These are phyloP conservation scores for Polypterus bichir DNA, from an alignment of 2,113 vertebrate genomes.

Conservation along the genomic window DNA sequence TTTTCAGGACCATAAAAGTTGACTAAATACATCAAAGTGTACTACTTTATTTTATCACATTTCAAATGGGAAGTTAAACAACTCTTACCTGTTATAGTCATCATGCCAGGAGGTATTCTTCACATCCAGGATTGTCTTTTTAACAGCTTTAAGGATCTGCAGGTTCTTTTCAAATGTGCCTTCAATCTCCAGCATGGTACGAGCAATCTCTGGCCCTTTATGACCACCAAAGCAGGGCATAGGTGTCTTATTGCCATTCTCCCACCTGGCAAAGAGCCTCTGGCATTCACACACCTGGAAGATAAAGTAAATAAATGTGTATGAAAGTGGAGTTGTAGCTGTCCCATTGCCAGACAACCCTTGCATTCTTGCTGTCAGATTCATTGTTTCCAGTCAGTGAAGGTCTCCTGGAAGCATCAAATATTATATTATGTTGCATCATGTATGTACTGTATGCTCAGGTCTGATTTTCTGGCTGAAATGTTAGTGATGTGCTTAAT, in stretches of 20 bases:
- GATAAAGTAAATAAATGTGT: slow-evolving; percentile 11
- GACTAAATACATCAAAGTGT: too few species aligned
- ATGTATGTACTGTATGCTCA: too few species aligned
- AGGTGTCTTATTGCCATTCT: slow-evolving; percentile 41
- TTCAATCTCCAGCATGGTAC: slow-evolving; percentile 53
- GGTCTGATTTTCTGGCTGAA: too few species aligned
- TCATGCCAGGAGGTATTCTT: slow-evolving; percentile 63
- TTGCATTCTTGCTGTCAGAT: too few species aligned
- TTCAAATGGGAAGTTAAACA: background rate
- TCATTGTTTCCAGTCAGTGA: too few species aligned
- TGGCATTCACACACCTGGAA: slow-evolving; percentile 72
- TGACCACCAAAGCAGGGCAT: slow-evolving; percentile 53
- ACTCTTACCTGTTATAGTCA: slow-evolving; percentile 50
- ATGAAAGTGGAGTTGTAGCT: too few species aligned
- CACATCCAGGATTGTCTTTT: slow-evolving; percentile 48
- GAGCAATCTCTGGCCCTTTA: slow-evolving; percentile 46
- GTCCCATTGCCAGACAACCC: too few species aligned
- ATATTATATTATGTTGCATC: too few species aligned
- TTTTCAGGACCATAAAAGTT: too few species aligned
- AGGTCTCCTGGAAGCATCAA: too few species aligned
- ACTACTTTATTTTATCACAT: too few species aligned
- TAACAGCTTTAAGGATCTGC: slow-evolving; percentile 35
- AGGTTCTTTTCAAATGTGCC: slow-evolving; percentile 48
- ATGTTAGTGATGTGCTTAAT: too few species aligned
- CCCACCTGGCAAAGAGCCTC: slow-evolving; percentile 56